Base-by-base conservation (phyloP, 2,797 vertebrate species). In the Aplochiton taeniatus region DNA sequence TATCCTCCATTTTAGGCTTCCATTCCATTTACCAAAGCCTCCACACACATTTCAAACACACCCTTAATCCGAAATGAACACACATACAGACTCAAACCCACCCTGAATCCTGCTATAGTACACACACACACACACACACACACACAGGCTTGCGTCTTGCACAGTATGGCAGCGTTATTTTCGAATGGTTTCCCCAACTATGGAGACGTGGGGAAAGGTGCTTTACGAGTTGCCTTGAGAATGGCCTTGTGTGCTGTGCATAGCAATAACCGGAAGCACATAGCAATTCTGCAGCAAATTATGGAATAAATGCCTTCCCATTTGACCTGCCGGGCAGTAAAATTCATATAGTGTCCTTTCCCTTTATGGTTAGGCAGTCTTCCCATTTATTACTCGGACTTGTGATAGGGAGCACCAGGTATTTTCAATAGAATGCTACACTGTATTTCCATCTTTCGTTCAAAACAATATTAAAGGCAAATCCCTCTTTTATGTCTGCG, bases 241-340 rank as follows among this genome's bases (percentile, higher is more conserved):
- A 69, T 55, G 65, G 63, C 69, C 70, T 58, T 44, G 74, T 76
- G 83, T 77, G 78, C 72, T 69, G 78, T 84, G 83, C 79, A 85
- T 80, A 66, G 65, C 70, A 82, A 89, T 69, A 65, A 72, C 17
- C 42, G 49, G 45, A 56, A 78, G 60, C 66, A 44, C 68, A 65
- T 78, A 76, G 81, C 72, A 71, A 85, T 83, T 82, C 75, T 69
- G 66, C 72, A 70, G 70, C 70, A 68, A 77, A 84, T 82, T 80
- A n/a, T 75, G 72, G 75, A 80, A 78, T 81, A 79, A 83, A 83
- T 75, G 76, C 75, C 76, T 77, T 80, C 77, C 71, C 57, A 56
- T 71, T 75, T 88, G 82, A 86, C 83, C 77, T 63, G 64, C 65
- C 59, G 73, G 83, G 77, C 82, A 75, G 58, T 82, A 77, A 78